Conservation (phyloP, 2,888 invertebrate species). For the Tipula lateralis region DNA sequence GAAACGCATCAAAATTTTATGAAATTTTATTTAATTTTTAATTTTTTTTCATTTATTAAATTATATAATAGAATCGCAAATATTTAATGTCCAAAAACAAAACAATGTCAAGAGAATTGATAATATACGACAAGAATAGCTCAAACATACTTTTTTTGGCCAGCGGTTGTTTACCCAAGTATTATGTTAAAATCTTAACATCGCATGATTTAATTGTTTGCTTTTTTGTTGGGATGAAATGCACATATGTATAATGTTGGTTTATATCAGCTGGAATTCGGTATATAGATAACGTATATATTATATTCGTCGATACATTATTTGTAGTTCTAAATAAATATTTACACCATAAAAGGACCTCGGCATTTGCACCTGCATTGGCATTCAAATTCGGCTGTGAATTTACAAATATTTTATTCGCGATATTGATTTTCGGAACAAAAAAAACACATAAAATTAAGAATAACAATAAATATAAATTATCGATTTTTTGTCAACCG, state of each 20-base stretch:
- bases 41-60: background rate
- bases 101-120: slow-evolving; percentile 19
- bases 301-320: background rate
- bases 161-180: slow-evolving; percentile 1
- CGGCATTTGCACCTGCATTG: background rate
- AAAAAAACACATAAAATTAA: too few relatives aligned
- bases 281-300: background rate
- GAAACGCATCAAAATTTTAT: background rate
- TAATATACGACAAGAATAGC: slow-evolving; percentile 19
- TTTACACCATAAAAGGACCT: background rate
- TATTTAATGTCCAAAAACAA: background rate
- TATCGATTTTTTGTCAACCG: background rate
- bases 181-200: background rate
- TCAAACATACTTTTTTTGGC: background rate
- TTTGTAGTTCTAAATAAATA: background rate
- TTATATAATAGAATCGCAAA: slow-evolving; percentile 13
- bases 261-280: background rate
- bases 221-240: background rate
- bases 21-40: background rate
- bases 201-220: slow-evolving; percentile 5
- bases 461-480: background rate
- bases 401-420: background rate
- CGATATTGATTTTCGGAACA: background rate
- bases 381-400: background rate
- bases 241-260: background rate